phyloP scores from a whole-genome alignment of 2,797 vertebrate genomes.

The Siniperca obscura region DNA sequence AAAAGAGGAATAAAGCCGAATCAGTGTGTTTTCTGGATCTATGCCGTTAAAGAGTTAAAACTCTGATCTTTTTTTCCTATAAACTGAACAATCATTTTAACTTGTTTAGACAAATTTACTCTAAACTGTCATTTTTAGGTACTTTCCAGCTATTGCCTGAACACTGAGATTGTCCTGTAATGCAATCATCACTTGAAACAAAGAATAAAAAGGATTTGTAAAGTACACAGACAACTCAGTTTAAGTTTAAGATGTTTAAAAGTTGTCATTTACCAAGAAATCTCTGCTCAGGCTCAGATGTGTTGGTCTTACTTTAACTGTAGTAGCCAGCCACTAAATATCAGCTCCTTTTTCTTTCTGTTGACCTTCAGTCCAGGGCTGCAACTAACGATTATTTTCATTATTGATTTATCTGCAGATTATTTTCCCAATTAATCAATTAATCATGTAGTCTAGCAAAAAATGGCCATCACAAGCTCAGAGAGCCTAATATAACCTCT shows the following conservation, averaged over 20 bases:
- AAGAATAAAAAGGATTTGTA: conserved; percentile 37
- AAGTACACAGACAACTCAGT: conserved; percentile 25
- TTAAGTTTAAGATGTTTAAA: conserved; percentile 1
- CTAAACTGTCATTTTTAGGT: conserved; percentile 59
- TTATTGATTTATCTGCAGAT: fast-evolving
- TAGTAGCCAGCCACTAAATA: neutral
- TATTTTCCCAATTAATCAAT: neutral
- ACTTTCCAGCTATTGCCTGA: conserved; percentile 44
- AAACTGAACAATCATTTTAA: conserved; percentile 23
- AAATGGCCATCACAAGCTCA: neutral
- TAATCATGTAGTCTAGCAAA: neutral
- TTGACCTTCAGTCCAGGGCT: neutral
- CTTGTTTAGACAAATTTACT: conserved; percentile 29
- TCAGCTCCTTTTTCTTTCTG: neutral
- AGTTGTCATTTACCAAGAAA: conserved; percentile 1
- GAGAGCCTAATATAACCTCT: neutral
- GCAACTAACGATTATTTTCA: neutral
- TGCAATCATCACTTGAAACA: conserved; percentile 41
- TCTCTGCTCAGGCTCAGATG: conserved; percentile 30
- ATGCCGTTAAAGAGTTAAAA: conserved; percentile 35
- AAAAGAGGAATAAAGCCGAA: conserved; percentile 31
- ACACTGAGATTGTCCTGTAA: conserved; percentile 16
- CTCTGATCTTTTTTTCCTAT: conserved; percentile 49
- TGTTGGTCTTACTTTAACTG: neutral
- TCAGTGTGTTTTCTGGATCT: conserved; percentile 28